A percentile compares a stretch with the other conserved stretches of the same genome.
Evolutionary conservation across 2,797 vertebrate genomes (phyloP).

Genomic region (Denticeps clupeoides): DNA sequence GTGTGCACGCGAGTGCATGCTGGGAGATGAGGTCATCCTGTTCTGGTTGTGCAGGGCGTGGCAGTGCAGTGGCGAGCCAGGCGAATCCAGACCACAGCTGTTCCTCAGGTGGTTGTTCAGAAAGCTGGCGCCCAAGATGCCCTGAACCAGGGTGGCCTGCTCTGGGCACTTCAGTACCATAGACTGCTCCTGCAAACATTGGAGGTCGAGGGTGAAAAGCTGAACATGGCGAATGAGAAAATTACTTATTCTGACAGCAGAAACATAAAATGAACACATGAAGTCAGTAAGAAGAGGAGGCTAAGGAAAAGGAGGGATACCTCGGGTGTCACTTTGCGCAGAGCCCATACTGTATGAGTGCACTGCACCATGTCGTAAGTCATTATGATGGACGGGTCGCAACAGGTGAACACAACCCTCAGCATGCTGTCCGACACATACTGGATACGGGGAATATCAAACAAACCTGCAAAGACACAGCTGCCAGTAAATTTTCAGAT

Average conservation of each 20-base stretch:
- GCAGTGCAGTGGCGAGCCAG: slow-evolving; percentile 81
- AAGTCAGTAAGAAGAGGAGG: too few species aligned
- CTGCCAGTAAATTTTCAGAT: not conserved
- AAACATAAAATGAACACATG: not conserved
- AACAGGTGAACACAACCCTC: slow-evolving; percentile 78
- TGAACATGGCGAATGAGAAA: too few species aligned
- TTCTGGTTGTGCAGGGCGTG: slow-evolving; percentile 78
- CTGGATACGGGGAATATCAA: slow-evolving; percentile 71
- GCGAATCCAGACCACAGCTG: slow-evolving; percentile 77
- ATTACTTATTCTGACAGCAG: too few species aligned
- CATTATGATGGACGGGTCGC: slow-evolving; percentile 81
- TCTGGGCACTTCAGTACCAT: slow-evolving; percentile 74
- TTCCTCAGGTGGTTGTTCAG: slow-evolving; percentile 77
- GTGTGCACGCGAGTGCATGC: slow-evolving; percentile 73
- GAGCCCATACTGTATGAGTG: slow-evolving; percentile 77
- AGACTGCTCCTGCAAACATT: slow-evolving; percentile 67
- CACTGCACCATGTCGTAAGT: slow-evolving; percentile 81
- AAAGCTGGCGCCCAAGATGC: slow-evolving; percentile 62
- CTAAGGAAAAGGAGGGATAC: slow-evolving; percentile 45
- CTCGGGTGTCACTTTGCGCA: slow-evolving; percentile 81
- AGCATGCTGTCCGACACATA: slow-evolving; percentile 76
- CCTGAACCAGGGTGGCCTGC: slow-evolving; percentile 59
- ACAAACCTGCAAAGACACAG: slow-evolving; percentile 51
- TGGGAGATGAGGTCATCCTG: slow-evolving; percentile 65
- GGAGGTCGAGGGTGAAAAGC: not conserved